Conservation (phyloP, 1,140 invertebrate genomes). For the Brachystomella parvula region DNA sequence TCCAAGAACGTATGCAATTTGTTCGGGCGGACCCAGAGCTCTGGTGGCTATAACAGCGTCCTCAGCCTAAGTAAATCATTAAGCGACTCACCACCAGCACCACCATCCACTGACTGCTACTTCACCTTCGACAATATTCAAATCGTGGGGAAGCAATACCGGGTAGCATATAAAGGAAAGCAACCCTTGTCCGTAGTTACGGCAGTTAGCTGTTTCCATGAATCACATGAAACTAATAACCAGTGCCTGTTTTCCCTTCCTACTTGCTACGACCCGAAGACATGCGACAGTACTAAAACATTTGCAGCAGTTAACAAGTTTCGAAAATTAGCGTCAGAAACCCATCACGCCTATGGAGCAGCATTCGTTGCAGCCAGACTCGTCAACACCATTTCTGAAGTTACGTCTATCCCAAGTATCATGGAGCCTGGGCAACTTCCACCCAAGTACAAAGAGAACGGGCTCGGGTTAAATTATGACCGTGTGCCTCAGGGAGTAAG, state of each 20-base stretch:
- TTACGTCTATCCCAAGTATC: no score
- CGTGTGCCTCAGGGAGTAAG: background rate
- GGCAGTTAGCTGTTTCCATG: background rate
- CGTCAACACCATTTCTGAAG: no score
- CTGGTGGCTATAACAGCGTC: no score
- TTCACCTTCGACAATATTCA: background rate
- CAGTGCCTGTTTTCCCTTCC: background rate
- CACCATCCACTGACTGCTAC: background rate
- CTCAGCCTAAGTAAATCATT: no score
- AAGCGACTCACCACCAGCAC: no score
- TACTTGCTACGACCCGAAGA: background rate
- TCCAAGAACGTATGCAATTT: no score
- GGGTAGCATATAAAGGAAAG: background rate
- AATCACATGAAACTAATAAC: background rate
- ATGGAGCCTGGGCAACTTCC: background rate
- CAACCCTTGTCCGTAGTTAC: background rate
- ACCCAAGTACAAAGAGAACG: background rate
- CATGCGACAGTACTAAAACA: background rate
- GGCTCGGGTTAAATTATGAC: background rate
- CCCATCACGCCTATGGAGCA: background rate
- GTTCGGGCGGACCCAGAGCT: no score
- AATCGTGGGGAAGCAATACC: background rate
- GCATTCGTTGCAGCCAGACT: background rate
- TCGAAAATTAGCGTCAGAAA: background rate
- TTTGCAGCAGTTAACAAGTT: background rate